Percentiles rank a stretch among this genome's conserved stretches.
Conservation (phyloP, 2,888 invertebrate species). For the Hypsopygia costalis region DNA sequence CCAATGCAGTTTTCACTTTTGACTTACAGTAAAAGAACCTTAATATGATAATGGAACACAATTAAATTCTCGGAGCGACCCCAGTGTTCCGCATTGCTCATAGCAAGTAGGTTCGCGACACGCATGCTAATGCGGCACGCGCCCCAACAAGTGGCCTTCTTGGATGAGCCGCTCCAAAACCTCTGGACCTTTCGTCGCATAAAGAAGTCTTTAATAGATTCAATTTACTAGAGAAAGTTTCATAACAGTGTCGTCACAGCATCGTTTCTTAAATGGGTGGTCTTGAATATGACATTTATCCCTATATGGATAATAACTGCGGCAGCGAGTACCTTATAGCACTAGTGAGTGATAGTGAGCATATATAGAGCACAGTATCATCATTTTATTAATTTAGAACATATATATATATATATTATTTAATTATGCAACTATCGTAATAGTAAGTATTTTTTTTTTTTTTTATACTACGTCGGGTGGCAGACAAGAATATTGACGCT, state of each 20-base stretch:
- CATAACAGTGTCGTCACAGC: slow-evolving; percentile 33
- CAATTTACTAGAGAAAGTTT: slow-evolving; percentile 65
- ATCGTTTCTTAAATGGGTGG: slow-evolving; percentile 6
- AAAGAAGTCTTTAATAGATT: slow-evolving; percentile 61
- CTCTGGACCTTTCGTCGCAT: slow-evolving; percentile 57
- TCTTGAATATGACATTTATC: background rate
- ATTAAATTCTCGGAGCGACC: slow-evolving; percentile 77
- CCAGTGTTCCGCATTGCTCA: slow-evolving; percentile 75
- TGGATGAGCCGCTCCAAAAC: slow-evolving; percentile 55
- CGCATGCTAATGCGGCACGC: slow-evolving; percentile 62
- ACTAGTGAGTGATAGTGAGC: background rate
- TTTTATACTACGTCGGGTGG: too few species aligned
- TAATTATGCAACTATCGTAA: too few species aligned
- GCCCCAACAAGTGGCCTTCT: slow-evolving; percentile 47
- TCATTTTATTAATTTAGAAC: background rate
- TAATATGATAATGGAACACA: slow-evolving; percentile 80
- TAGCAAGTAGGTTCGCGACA: slow-evolving; percentile 64
- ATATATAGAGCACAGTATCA: background rate
- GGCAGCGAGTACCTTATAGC: background rate
- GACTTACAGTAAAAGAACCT: slow-evolving; percentile 78
- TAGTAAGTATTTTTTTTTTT: too few species aligned
- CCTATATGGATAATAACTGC: slow-evolving; percentile 6
- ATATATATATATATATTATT: too few species aligned
- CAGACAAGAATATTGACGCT: too few species aligned
- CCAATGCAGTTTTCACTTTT: slow-evolving; percentile 78